Evolutionary conservation across 1,140 invertebrate species (phyloP), one percentile per base, ranked within the genome.

Genomic region (Steinernema feltiae): DNA sequence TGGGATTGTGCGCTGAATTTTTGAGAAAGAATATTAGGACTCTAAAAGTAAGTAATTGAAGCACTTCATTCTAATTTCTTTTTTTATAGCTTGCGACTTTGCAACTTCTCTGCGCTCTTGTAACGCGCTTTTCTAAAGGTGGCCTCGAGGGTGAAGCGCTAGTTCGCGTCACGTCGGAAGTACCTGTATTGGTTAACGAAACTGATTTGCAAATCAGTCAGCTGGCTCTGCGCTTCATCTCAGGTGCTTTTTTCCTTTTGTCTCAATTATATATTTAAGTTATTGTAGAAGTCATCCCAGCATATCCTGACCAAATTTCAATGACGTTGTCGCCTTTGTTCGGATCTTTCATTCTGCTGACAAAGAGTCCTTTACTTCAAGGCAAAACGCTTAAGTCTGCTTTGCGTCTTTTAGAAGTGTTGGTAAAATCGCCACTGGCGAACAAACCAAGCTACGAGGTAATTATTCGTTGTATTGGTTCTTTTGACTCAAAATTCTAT

Each of bases 121-220:
- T 94, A 17, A 91, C 91, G 73, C 93, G 94, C 85, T 95, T 94
- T 85, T 91, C 91, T 80, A 89, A 89, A 74, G 48, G 53, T 53
- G 89, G 90, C 27, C 88, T 94, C 32, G 91, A 90, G 76, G 88
- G 90, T 1, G 90, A 91, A 80, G 89, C 93, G 77, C 87, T 95
- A 31, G 90, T 91, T 81, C 91, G 91, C 86, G 92, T 92, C 30
- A 90, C 94, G 77, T 89, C 90, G 24, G 94, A 95, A 87, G 88
- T 97, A 80, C 93, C 94, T 41, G 91, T 93, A 32, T 88, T 98
- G 31, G 90, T 99, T 72, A 93, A 91, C 82, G 96, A 99, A 87
- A 90, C 92, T 69, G 96, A 99, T 89, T 88, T 99, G 35, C 94
- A 98, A 88, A 94, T 97, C 82, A 94, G 95, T 46, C 94, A 97